phyloP scores from a whole-genome alignment of 2,888 invertebrate species.

The Luffia ferchaultella region DNA sequence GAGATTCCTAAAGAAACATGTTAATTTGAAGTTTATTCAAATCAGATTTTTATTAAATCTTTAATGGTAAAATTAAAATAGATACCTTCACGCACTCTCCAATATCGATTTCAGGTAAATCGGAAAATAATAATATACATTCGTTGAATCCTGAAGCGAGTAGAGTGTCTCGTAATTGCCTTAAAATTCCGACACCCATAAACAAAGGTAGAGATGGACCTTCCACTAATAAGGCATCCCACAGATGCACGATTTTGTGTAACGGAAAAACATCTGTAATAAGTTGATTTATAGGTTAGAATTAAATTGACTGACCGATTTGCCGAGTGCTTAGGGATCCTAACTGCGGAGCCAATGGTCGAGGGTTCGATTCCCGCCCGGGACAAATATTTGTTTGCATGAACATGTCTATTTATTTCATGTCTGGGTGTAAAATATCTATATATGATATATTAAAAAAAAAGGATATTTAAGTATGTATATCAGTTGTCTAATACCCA shows the following conservation, averaged over 20 bases:
- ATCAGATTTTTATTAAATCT: background rate
- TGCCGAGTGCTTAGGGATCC: too few species aligned
- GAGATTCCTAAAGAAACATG: constrained; percentile 69
- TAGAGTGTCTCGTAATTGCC: constrained; percentile 84
- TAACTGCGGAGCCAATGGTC: too few species aligned
- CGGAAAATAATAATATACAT: constrained; percentile 97
- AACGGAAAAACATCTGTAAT: constrained; percentile 94
- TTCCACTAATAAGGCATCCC: constrained; percentile 95
- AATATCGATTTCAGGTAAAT: constrained; percentile 96
- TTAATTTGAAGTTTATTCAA: background rate
- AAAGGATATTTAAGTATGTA: too few species aligned
- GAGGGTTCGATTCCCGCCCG: too few species aligned
- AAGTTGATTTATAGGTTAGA: too few species aligned
- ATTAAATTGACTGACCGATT: too few species aligned
- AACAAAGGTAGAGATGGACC: constrained; percentile 93
- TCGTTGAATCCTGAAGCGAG: constrained; percentile 96
- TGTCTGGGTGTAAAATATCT: too few species aligned
- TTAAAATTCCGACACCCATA: constrained; percentile 92
- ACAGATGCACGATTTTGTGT: constrained; percentile 96
- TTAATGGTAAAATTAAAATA: constrained; percentile 1
- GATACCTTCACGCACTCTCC: constrained; percentile 82
- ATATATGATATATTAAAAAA: too few species aligned
- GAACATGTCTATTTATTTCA: too few species aligned
- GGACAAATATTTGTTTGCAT: too few species aligned
- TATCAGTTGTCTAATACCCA: too few species aligned